These are phyloP conservation scores for Thalassaphorura encarpata DNA, from an alignment of 1,140 invertebrate genomes.

Conservation along the genomic window DNA sequence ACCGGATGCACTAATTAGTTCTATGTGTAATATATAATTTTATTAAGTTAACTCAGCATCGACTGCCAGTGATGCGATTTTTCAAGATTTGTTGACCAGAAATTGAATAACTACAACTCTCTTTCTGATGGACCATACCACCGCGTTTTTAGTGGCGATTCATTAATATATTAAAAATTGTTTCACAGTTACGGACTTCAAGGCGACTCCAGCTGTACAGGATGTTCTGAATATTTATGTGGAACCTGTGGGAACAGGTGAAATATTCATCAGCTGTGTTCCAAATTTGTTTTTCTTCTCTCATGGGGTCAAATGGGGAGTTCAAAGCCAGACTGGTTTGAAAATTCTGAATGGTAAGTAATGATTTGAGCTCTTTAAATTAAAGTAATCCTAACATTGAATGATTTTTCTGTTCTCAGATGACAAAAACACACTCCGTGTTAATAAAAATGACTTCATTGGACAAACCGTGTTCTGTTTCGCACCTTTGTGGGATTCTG, in stretches of 20 bases:
- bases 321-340: slow-evolving; percentile 5
- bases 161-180: background rate
- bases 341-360: slow-evolving; percentile 3
- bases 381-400: background rate
- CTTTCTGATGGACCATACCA: background rate
- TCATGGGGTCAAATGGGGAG: slow-evolving; percentile 23
- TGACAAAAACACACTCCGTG: background rate
- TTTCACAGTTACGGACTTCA: background rate
- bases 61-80: too few relatives aligned
- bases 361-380: slow-evolving; percentile 9
- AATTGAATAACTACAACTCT: too few relatives aligned
- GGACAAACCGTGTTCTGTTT: slow-evolving; percentile 17
- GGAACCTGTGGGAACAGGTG: background rate
- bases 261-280: slow-evolving; percentile 14
- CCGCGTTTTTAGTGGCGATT: background rate
- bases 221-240: background rate
- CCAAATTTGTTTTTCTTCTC: slow-evolving; percentile 28
- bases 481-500: slow-evolving; percentile 26
- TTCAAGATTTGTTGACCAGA: too few relatives aligned
- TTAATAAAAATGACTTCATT: slow-evolving; percentile 9
- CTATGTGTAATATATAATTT: too few relatives aligned
- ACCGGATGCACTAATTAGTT: too few relatives aligned
- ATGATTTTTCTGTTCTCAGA: background rate
- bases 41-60: too few relatives aligned
- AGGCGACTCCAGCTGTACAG: background rate